phyloP scores from a whole-genome alignment of 1,140 invertebrate genomes.

The Drosophila parvula region DNA sequence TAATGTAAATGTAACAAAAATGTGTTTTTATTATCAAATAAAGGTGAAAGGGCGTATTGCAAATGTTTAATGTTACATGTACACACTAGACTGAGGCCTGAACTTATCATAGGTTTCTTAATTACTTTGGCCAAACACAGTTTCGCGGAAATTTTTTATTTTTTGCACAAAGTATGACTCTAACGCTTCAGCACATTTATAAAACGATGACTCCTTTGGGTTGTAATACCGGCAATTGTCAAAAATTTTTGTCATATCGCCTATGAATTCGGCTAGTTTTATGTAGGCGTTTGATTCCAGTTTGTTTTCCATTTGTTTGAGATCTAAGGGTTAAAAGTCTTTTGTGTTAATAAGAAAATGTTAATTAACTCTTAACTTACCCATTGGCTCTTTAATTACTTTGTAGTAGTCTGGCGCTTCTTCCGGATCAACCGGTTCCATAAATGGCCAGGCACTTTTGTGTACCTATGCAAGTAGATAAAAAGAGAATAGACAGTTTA shows the following conservation, averaged over 20 bases:
- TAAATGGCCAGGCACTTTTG: slow-evolving; percentile 98
- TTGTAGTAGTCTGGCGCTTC: slow-evolving; percentile 99
- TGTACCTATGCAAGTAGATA: slow-evolving; percentile 86
- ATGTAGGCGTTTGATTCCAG: slow-evolving; percentile 93
- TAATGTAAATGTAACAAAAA: slow-evolving; percentile 10
- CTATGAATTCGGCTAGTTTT: slow-evolving; percentile 96
- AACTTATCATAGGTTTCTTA: slow-evolving; percentile 29
- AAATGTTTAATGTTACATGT: slow-evolving; percentile 11
- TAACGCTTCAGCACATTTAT: slow-evolving; percentile 96
- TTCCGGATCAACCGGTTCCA: slow-evolving; percentile 97
- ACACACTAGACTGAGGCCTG: slow-evolving; percentile 6
- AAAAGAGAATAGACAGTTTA: too few relatives aligned
- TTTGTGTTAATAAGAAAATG: not conserved
- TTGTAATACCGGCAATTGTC: slow-evolving; percentile 99
- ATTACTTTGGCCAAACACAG: slow-evolving; percentile 82
- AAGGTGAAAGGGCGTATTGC: not conserved
- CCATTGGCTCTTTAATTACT: slow-evolving; percentile 99
- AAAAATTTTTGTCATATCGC: slow-evolving; percentile 98
- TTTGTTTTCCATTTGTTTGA: slow-evolving; percentile 95
- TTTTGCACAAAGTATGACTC: slow-evolving; percentile 98
- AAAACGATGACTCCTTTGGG: slow-evolving; percentile 97
- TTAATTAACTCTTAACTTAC: slow-evolving; percentile 85
- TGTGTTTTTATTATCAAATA: not conserved
- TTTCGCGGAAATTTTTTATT: slow-evolving; percentile 93
- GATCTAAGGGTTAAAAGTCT: slow-evolving; percentile 87